phyloP scores from a whole-genome alignment of 2,797 vertebrate genomes.

The Ceyx erithaca region DNA sequence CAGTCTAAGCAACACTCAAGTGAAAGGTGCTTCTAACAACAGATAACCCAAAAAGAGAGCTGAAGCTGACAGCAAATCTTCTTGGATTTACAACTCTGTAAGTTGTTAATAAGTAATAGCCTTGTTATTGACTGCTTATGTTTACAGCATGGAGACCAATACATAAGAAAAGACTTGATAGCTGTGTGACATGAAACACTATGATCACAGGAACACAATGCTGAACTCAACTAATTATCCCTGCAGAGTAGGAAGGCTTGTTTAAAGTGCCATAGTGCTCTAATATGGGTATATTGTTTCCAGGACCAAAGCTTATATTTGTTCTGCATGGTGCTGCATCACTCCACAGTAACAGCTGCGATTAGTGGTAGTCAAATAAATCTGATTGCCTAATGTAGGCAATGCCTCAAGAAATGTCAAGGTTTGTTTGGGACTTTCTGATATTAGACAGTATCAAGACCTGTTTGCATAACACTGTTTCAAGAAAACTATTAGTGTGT shows the following conservation, averaged over 20 bases:
- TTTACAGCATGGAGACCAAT: neutral
- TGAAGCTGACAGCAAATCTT: neutral
- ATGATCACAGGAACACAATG: neutral
- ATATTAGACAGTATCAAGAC: neutral
- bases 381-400: neutral
- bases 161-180: conserved; percentile 11
- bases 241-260: neutral
- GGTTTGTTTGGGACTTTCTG: neutral
- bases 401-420: conserved; percentile 1
- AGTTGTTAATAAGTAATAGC: conserved; percentile 22
- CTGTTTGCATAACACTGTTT: neutral
- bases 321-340: neutral
- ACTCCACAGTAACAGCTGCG: neutral
- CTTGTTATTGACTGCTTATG: conserved; percentile 18
- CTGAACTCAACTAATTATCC: conserved; percentile 11
- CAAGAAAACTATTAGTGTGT: neutral
- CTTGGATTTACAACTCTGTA: neutral
- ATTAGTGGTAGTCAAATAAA: conserved; percentile 2
- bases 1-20: neutral
- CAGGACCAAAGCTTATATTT: conserved; percentile 23
- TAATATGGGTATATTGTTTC: neutral
- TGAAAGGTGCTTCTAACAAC: neutral
- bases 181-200: neutral
- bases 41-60: neutral
- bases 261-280: neutral